These are phyloP conservation scores for Odontophorus gujanensis DNA, from an alignment of 2,113 vertebrate species.

Conservation along the genomic window DNA sequence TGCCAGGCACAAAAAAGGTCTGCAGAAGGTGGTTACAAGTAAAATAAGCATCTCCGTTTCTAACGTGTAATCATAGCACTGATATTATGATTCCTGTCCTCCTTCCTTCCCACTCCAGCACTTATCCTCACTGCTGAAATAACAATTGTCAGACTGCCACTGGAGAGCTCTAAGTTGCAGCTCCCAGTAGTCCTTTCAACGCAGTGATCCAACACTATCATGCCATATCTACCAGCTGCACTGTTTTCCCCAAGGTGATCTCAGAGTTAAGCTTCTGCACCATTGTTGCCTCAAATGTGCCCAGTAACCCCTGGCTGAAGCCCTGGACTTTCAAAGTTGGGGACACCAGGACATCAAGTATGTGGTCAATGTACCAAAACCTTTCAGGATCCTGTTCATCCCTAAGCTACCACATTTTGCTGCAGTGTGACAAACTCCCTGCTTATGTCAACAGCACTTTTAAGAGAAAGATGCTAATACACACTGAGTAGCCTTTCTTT, in stretches of 20 bases:
- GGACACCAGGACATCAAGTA: neutral
- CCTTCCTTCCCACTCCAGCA: neutral
- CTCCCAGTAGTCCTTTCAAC: neutral
- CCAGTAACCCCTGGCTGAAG: neutral
- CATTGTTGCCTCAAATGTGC: neutral
- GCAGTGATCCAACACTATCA: neutral
- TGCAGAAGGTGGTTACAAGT: neutral
- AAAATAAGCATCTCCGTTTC: conserved; percentile 15
- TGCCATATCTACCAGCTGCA: neutral
- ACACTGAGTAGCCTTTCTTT: neutral
- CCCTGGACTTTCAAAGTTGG: neutral
- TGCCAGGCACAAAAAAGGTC: neutral
- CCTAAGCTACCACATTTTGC: neutral
- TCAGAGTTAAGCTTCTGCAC: neutral
- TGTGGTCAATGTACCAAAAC: neutral
- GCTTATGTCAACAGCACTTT: neutral
- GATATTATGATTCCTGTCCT: neutral
- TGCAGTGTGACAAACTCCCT: neutral
- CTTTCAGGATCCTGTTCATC: neutral
- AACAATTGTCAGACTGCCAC: neutral
- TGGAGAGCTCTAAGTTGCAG: neutral
- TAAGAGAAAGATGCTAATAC: neutral
- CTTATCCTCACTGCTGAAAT: neutral
- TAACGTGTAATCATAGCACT: neutral
- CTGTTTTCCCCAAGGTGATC: neutral